These are phyloP conservation scores for Mizuhopecten yessoensis DNA, from an alignment of 1,140 invertebrate species.

Conservation along the genomic window DNA sequence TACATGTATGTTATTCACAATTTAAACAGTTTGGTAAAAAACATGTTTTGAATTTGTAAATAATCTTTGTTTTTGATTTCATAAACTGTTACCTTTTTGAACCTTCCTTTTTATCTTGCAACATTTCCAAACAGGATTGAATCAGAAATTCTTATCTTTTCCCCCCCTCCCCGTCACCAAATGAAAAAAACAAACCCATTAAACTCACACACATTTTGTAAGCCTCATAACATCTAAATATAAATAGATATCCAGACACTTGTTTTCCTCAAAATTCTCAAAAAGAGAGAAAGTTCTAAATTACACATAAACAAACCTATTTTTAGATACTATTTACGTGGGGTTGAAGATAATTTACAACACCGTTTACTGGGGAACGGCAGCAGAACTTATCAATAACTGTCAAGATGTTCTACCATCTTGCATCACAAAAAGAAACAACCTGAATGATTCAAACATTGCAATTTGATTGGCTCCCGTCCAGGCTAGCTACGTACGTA, in stretches of 20 bases:
- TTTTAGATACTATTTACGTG: not conserved
- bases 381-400: conserved; percentile 4
- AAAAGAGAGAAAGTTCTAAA: not conserved
- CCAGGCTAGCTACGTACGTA: not conserved
- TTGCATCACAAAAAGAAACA: not conserved
- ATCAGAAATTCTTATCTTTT: too few relatives aligned
- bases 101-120: too few relatives aligned
- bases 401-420: not conserved
- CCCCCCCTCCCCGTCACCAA: too few relatives aligned
- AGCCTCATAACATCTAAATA: not conserved
- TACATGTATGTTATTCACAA: too few relatives aligned
- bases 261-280: not conserved
- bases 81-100: too few relatives aligned
- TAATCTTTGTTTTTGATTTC: too few relatives aligned
- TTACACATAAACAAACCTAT: not conserved
- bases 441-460: not conserved
- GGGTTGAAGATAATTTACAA: not conserved
- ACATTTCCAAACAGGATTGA: too few relatives aligned
- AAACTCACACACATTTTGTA: too few relatives aligned
- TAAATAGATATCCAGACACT: not conserved
- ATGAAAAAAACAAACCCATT: too few relatives aligned
- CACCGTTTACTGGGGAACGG: not conserved
- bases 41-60: too few relatives aligned
- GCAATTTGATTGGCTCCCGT: not conserved
- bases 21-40: too few relatives aligned